A percentile compares a stretch with the other conserved stretches of the same genome.
Evolutionary conservation across 2,113 vertebrate species (phyloP).

Genomic region (Leptodactylus fuscus): DNA sequence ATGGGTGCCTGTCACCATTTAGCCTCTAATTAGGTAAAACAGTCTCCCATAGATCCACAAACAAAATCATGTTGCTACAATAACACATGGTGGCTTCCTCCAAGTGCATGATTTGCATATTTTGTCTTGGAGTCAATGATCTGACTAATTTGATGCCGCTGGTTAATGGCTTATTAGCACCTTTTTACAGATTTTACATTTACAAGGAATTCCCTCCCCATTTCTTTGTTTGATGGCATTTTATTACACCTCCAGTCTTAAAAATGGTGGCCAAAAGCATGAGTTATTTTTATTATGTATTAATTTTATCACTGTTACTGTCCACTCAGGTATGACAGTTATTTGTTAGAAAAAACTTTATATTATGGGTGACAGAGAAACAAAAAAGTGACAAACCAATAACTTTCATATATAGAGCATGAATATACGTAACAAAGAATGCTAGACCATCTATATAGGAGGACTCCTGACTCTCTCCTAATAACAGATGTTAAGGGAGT

Average conservation of each 20-base stretch:
- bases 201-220: background rate
- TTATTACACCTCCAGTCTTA: background rate
- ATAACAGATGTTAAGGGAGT: too few relatives aligned
- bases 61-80: slow-evolving; percentile 46
- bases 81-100: slow-evolving; percentile 40
- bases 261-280: background rate
- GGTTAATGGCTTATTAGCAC: slow-evolving; percentile 9
- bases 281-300: background rate
- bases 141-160: background rate
- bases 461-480: too few relatives aligned
- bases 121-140: background rate
- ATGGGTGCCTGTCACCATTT: slow-evolving; percentile 42
- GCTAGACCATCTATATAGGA: too few relatives aligned
- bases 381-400: too few relatives aligned
- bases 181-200: background rate
- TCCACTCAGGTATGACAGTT: too few relatives aligned
- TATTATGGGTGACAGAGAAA: too few relatives aligned
- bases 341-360: too few relatives aligned
- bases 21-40: slow-evolving; percentile 56
- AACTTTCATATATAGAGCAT: too few relatives aligned
- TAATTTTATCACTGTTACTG: background rate
- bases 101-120: slow-evolving; percentile 27
- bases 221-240: background rate
- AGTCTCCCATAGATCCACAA: slow-evolving; percentile 44
- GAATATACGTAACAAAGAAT: too few relatives aligned